Evolutionary conservation across 2,797 vertebrate species (phyloP), one percentile per base, ranked within the genome.

Genomic region (Cottoperca gobio): DNA sequence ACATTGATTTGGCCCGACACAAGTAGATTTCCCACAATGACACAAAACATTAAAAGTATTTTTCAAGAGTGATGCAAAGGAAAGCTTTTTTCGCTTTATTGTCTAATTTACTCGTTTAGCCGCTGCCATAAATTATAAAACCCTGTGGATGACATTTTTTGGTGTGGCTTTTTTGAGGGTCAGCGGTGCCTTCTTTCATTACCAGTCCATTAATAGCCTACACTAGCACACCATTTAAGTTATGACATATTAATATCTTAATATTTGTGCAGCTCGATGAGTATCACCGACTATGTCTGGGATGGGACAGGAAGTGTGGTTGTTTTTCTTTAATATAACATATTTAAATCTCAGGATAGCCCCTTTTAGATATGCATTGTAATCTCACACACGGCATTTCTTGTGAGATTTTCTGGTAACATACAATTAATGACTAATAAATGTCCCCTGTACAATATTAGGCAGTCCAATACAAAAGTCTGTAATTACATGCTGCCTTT

Each of bases 21-120:
- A 60, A 23, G 23, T 23, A 46, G 5, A 55, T 48, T 57, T 43
- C 3, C 8, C 8, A 45, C 48, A 52, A 2, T 46, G 10, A 28
- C 37, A 46, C 13, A 48, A 67, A 52, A 49, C 11, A 52, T 21
- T 39, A 16, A 52, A 21, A 42, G 6, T 37, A 11, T 10, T 45
- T 52, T 42, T 46, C 3, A 23, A 33, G 31, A 37, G 1, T 21
- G 1, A 55, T 33, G 23, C 23, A 42, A 3, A 23, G 10, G 26
- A 58, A 65, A 40, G 58, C 2, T 16, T 21, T 21, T 52, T 58
- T 55, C 6, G 23, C 13, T 37, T 10, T 19, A 21, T 57, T 53
- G 21, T 70, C 35, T 43, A 60, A 71, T 19, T 67, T 28, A 33
- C 16, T 35, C 17, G 5, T 54, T 63, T n/a, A 68, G 23, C 16